phyloP scores from a whole-genome alignment of 2,797 vertebrate species.

The Neosilurus mollespiculum region DNA sequence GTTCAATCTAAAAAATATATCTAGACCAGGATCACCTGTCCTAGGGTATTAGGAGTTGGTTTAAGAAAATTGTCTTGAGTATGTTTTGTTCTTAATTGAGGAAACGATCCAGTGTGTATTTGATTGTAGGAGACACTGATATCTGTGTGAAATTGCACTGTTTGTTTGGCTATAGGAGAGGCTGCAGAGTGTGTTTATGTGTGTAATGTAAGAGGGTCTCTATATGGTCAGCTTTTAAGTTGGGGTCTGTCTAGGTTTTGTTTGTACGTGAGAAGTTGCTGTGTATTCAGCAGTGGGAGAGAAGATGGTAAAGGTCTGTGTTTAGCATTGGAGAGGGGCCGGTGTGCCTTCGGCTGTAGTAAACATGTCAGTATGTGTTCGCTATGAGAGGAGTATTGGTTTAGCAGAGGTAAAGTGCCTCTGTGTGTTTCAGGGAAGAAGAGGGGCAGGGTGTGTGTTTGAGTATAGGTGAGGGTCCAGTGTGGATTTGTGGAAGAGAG shows the following conservation, averaged over 20 bases:
- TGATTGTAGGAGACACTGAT: not conserved
- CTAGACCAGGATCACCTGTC: not conserved
- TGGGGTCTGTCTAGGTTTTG: not conserved
- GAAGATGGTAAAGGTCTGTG: not conserved
- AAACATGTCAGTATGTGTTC: not conserved
- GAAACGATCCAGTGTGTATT: not conserved
- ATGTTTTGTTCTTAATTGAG: not conserved
- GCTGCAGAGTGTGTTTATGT: not conserved
- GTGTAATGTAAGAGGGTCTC: not conserved
- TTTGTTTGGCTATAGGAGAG: not conserved
- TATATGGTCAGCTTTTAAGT: conserved; percentile 4
- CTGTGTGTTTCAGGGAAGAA: not conserved
- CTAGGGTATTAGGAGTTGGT: not conserved
- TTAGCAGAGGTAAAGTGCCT: not conserved
- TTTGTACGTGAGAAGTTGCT: not conserved
- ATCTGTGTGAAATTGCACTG: not conserved
- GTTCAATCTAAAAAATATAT: not conserved
- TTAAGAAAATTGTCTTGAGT: not conserved
- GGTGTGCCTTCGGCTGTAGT: not conserved
- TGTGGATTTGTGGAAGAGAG: conserved; percentile 7
- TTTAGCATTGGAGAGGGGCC: not conserved
- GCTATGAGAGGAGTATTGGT: not conserved
- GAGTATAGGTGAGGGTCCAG: not conserved
- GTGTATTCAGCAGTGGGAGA: not conserved
- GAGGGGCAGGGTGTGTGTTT: not conserved